Evolutionary conservation across 2,113 vertebrate species (phyloP).

Genomic region (Pica pica): DNA sequence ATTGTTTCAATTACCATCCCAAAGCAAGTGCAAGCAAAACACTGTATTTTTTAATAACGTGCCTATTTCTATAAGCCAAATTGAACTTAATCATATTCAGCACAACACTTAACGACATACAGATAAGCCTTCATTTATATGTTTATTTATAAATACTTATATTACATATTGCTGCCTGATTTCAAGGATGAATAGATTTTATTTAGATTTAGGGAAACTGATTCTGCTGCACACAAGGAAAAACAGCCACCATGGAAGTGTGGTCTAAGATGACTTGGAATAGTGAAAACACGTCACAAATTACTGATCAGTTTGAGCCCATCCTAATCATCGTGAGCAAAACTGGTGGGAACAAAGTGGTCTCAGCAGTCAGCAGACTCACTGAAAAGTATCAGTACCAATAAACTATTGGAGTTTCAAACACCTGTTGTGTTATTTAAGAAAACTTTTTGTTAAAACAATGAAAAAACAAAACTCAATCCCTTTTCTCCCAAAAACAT

Average conservation of each 20-base stretch:
- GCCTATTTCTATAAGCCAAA: neutral
- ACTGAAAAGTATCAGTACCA: neutral
- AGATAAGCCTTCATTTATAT: neutral
- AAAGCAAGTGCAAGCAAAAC: neutral
- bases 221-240: neutral
- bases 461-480: neutral
- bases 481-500: fast-evolving
- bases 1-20: neutral
- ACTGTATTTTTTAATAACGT: neutral
- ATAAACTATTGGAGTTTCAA: neutral
- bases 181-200: neutral
- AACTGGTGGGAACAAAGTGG: neutral
- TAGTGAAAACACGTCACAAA: neutral
- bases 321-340: neutral
- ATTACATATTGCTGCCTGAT: neutral
- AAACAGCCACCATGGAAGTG: neutral
- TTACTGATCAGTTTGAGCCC: neutral
- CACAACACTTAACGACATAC: neutral
- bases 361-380: neutral
- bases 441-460: neutral
- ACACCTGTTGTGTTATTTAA: neutral
- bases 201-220: neutral
- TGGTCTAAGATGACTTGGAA: neutral
- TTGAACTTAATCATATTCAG: neutral
- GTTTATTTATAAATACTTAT: neutral